Evolutionary conservation across 1,140 invertebrate species (phyloP), one percentile per base, ranked within the genome.

Genomic region (Nautilus pompilius): DNA sequence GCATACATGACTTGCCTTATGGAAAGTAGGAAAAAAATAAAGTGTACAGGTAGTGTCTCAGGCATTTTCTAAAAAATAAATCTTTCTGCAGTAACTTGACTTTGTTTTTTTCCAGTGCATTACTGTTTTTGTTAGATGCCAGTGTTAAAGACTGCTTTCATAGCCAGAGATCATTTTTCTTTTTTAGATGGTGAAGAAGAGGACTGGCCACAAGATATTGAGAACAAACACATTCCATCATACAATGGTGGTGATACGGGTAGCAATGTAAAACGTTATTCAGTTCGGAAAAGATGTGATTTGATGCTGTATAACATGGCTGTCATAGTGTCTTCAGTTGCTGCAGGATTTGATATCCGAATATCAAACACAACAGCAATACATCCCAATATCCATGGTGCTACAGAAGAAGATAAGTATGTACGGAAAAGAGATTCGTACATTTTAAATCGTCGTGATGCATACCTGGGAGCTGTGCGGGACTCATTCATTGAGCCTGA

Each of bases 291-390:
- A 57, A 88, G 91, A 69, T 88, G 93, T 62, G 92, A 95, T 78
- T 80, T 90, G 74, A 88, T 91, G 15, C 83, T 97, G 58, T 95
- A 93, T 83, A 94, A 95, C 78, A 93, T 96, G 82, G 92, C 91
- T 29, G 90, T 93, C 10, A 87, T 96, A 83, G 81, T 96, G 66
- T 93, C 93, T 0, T 88, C 91, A 24, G 90, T 97, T 15, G 93
- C 90, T 0, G 90, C 91, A 29, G 95, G 94, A 1, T 95, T 93
- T 76, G 94, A 96, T 84, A 89, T 98, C 26, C 86, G 93, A 72
- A 86, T 93, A 75, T 91, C 91, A 28, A 93, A 93, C 76, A 93
- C 71, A 3, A 67, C 69, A 55, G 90, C 91, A 0, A 85, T 93
- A 63, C 92, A 93, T 85, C 92, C 92, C 4, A 87, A 87, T 60